A percentile compares a stretch with the other conserved stretches of the same genome.
phyloP scores from a whole-genome alignment of 2,797 vertebrate genomes.

The Cossypha heuglini region DNA sequence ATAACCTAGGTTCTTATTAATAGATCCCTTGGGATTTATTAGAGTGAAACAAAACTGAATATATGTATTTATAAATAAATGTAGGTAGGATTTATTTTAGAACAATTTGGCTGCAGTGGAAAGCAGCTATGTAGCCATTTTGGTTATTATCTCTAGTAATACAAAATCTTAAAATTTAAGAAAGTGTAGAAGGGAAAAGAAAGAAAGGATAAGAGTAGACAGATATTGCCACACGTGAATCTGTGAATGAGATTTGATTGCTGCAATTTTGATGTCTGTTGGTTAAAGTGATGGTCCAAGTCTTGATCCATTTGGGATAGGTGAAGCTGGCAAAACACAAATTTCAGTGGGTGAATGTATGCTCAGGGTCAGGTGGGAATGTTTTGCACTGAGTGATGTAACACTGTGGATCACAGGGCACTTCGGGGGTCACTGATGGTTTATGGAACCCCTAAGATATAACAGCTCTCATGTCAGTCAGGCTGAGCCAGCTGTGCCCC shows the following conservation, averaged over 20 bases:
- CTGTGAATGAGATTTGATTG: background rate
- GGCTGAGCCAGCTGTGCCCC: background rate
- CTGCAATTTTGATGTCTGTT: background rate
- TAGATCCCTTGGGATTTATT: background rate
- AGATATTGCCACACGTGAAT: background rate
- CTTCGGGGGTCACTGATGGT: rapidly evolving
- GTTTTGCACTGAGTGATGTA: background rate
- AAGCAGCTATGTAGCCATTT: background rate
- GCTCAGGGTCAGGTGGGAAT: background rate
- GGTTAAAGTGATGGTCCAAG: background rate
- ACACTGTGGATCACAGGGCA: rapidly evolving
- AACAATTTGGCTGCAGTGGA: background rate
- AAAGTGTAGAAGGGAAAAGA: background rate
- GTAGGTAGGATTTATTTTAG: background rate
- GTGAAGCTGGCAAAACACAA: background rate
- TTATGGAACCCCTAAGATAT: background rate
- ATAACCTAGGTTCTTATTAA: background rate
- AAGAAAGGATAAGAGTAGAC: background rate
- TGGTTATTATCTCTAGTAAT: background rate
- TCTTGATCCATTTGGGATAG: background rate
- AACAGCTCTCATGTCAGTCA: rapidly evolving
- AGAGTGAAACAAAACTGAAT: background rate
- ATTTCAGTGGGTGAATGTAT: no score
- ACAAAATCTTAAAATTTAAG: background rate
- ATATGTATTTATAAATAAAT: background rate